Percentiles rank a stretch among this genome's conserved stretches.
These are phyloP conservation scores for Gymnothorax reevesii DNA, from an alignment of 2,797 vertebrate genomes.

Conservation along the genomic window DNA sequence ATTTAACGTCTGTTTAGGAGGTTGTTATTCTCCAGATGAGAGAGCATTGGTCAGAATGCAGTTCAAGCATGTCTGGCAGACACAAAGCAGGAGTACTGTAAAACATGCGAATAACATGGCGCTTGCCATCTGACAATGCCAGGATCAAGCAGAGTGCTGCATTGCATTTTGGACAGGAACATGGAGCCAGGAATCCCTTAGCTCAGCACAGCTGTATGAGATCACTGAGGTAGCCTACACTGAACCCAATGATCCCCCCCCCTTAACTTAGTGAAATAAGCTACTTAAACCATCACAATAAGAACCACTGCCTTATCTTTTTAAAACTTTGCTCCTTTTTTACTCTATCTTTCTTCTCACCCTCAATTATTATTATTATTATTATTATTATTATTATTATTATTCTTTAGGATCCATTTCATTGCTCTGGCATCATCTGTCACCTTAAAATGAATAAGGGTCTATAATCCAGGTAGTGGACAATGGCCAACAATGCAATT, in stretches of 20 bases:
- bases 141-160: not conserved
- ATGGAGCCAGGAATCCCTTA: not conserved
- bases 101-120: not conserved
- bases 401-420: not conserved
- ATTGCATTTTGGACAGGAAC: not conserved
- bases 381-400: not conserved
- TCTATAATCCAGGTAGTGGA: too few relatives aligned
- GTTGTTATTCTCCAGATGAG: not conserved
- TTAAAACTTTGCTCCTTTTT: not conserved
- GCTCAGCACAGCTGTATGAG: not conserved
- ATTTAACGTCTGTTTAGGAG: not conserved
- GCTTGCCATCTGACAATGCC: not conserved
- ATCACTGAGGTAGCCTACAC: slow-evolving; percentile 2
- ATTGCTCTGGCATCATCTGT: not conserved
- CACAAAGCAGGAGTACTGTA: not conserved
- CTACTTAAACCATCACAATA: not conserved
- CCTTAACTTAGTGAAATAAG: not conserved
- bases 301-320: not conserved
- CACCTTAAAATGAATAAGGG: not conserved
- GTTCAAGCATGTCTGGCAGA: not conserved
- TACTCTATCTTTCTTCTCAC: not conserved
- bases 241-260: slow-evolving; percentile 27
- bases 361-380: not conserved
- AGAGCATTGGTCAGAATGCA: not conserved
- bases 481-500: too few relatives aligned